A percentile compares a stretch with the other conserved stretches of the same genome.
Evolutionary conservation across 92 coral and sea anemone species (phyloP).

Genomic region (Zoanthus sansibaricus): DNA sequence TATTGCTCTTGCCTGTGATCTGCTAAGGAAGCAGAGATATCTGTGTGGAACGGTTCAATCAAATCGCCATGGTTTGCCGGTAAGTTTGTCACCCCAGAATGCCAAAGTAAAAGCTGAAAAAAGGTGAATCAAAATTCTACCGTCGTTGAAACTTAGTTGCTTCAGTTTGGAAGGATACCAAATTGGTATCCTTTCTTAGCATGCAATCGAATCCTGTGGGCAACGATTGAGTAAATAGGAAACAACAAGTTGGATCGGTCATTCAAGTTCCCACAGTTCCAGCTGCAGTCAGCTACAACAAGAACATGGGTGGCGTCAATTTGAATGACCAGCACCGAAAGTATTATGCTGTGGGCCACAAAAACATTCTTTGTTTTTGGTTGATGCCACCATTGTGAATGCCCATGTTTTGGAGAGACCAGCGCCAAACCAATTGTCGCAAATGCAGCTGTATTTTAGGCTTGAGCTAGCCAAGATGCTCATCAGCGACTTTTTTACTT

Average conservation of each 20-base stretch:
- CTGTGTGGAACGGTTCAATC: constrained; percentile 69
- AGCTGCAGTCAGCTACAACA: constrained; percentile 48
- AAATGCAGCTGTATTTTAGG: too few species aligned
- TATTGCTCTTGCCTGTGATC: constrained; percentile 50
- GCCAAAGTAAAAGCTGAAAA: constrained; percentile 29
- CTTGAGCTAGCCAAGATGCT: too few species aligned
- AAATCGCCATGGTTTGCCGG: constrained; percentile 60
- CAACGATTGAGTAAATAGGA: constrained; percentile 25
- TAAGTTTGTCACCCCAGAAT: constrained; percentile 3
- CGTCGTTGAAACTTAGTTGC: constrained; percentile 40
- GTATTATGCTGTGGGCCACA: constrained; percentile 7
- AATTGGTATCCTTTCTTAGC: constrained; percentile 42
- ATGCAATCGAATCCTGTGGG: constrained; percentile 50
- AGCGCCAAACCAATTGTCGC: too few species aligned
- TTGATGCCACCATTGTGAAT: too few species aligned
- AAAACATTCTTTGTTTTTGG: background rate
- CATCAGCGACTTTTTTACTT: too few species aligned
- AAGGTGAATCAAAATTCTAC: constrained; percentile 49
- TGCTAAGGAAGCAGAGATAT: constrained; percentile 49
- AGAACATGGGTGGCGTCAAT: constrained; percentile 70
- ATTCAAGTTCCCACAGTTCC: constrained; percentile 37
- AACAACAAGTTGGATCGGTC: constrained; percentile 42
- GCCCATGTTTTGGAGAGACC: too few species aligned
- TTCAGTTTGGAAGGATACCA: constrained; percentile 69
- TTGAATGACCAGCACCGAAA: constrained; percentile 6